phyloP scores from a whole-genome alignment of 1,140 invertebrate genomes.

The Nasonia longicornis region DNA sequence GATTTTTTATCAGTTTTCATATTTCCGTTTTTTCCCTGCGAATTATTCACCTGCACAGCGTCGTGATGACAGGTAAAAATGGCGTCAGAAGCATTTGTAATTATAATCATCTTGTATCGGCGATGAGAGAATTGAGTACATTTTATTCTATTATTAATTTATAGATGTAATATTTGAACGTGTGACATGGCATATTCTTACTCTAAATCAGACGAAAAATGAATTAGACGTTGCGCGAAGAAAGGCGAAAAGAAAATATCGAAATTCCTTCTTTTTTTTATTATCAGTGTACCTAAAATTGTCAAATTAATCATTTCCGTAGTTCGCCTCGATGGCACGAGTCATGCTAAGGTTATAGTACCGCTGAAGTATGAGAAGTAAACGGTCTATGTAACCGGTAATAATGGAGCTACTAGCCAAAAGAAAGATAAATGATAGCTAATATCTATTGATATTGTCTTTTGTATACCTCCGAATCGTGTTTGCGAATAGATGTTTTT shows the following conservation, averaged over 20 bases:
- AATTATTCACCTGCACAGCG: background rate
- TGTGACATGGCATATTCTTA: background rate
- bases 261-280: background rate
- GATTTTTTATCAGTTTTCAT: too few species aligned
- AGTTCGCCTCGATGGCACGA: background rate
- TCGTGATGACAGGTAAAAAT: background rate
- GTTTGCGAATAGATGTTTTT: constrained; percentile 24
- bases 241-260: background rate
- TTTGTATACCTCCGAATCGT: constrained; percentile 26
- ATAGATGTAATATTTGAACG: background rate
- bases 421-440: constrained; percentile 7
- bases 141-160: background rate
- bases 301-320: background rate
- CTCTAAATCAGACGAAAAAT: background rate
- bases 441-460: constrained; percentile 28
- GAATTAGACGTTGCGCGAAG: background rate
- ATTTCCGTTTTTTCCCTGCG: background rate
- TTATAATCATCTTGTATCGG: constrained; percentile 2
- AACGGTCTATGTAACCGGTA: background rate
- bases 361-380: background rate
- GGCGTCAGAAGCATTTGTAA: background rate
- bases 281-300: too few species aligned
- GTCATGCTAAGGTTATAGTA: background rate
- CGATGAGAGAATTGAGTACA: background rate
- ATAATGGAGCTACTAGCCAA: constrained; percentile 16